Evolutionary conservation across 2,888 invertebrate species (phyloP).

Genomic region (Limenitis camilla): DNA sequence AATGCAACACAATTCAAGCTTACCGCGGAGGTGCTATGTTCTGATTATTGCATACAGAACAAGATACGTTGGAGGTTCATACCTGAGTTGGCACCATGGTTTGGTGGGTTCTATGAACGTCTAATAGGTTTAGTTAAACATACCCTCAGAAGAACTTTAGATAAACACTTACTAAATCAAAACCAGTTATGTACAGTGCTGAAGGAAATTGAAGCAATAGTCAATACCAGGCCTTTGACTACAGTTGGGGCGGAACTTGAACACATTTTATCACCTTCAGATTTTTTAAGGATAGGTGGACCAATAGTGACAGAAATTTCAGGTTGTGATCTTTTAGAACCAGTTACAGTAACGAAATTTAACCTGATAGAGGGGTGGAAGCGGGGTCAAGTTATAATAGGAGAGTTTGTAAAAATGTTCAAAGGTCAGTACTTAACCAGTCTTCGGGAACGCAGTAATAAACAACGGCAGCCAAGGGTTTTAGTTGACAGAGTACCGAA

Average conservation of each 20-base stretch:
- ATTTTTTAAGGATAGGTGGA: conserved; percentile 5
- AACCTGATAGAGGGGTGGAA: background rate
- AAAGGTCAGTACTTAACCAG: conserved; percentile 4
- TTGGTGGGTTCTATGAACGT: conserved; percentile 19
- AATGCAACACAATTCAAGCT: conserved; percentile 27
- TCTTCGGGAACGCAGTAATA: background rate
- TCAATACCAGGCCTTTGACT: conserved; percentile 15
- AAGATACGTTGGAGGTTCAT: conserved; percentile 11
- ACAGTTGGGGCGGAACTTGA: conserved; percentile 11
- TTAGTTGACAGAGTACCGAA: conserved; percentile 4
- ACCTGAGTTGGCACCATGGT: conserved; percentile 18
- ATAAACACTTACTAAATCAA: conserved; percentile 16
- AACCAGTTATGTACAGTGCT: conserved; percentile 14
- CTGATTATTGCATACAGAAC: conserved; percentile 11
- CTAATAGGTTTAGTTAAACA: conserved; percentile 15
- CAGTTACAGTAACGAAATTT: background rate
- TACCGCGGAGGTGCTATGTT: conserved; percentile 10
- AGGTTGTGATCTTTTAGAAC: background rate
- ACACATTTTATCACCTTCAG: conserved; percentile 6
- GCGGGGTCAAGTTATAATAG: conserved; percentile 2
- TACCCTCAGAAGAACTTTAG: conserved; percentile 12
- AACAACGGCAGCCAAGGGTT: conserved; percentile 12
- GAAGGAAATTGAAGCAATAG: conserved; percentile 16
- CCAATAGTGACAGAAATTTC: background rate
- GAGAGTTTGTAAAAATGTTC: conserved; percentile 26